Evolutionary conservation across 2,797 vertebrate genomes (phyloP).

Genomic region (Darevskia nairensis): DNA sequence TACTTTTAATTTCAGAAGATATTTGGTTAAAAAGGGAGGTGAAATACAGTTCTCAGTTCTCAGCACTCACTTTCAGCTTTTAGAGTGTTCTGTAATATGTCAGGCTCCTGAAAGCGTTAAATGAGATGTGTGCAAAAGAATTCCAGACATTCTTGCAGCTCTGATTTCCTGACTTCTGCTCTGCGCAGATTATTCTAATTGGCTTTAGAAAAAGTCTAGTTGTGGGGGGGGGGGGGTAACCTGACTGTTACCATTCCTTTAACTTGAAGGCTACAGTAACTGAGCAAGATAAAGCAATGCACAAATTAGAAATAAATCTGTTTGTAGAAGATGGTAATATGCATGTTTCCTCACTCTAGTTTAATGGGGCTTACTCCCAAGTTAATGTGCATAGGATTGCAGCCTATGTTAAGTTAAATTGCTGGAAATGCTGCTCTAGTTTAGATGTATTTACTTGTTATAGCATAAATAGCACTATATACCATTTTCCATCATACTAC

Average conservation of each 20-base stretch:
- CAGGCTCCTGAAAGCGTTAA: slow-evolving; percentile 65
- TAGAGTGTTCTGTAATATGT: slow-evolving; percentile 62
- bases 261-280: slow-evolving; percentile 16
- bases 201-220: slow-evolving; percentile 39
- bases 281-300: background rate
- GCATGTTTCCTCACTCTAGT: background rate
- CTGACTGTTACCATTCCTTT: background rate
- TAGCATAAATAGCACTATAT: background rate
- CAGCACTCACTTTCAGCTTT: slow-evolving; percentile 39
- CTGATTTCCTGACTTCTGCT: slow-evolving; percentile 65
- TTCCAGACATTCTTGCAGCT: slow-evolving; percentile 76
- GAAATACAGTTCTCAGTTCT: background rate
- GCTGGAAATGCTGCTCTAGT: background rate
- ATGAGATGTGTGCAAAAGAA: slow-evolving; percentile 74
- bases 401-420: background rate
- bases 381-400: background rate
- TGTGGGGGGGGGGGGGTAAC: background rate
- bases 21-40: background rate
- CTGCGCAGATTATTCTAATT: slow-evolving; percentile 55
- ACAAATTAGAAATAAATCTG: slow-evolving; percentile 8
- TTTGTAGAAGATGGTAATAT: background rate
- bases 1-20: slow-evolving; percentile 45
- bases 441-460: background rate
- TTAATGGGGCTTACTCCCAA: background rate
- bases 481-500: background rate